phyloP scores from a whole-genome alignment of 2,797 vertebrate species.

The Sciaenops ocellatus region DNA sequence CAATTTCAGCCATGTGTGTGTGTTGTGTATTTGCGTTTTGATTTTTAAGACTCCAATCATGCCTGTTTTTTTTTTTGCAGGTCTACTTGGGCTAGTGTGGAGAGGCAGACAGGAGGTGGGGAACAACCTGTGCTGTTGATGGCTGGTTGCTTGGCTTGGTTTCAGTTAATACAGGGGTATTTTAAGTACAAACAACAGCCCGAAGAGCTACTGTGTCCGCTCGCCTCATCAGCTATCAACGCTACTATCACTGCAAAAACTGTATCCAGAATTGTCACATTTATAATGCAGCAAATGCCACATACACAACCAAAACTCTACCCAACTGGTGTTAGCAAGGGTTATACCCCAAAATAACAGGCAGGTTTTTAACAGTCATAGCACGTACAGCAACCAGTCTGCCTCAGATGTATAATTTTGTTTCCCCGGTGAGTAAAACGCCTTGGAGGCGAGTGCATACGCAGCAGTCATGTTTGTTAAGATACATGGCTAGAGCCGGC shows the following conservation, averaged over 20 bases:
- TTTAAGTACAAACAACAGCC: conserved; percentile 32
- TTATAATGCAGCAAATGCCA: conserved; percentile 33
- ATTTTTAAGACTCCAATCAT: conserved; percentile 37
- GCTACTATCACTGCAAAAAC: conserved; percentile 2
- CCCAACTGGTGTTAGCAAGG: conserved; percentile 35
- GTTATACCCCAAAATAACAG: conserved; percentile 59
- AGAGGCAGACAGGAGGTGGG: conserved; percentile 11
- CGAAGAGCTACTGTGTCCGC: background rate
- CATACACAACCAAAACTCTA: conserved; percentile 50
- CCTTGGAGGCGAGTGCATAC: conserved; percentile 80
- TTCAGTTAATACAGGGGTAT: conserved; percentile 23
- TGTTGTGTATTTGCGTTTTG: conserved; percentile 51
- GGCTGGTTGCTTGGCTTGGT: conserved; percentile 21
- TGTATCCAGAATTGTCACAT: background rate
- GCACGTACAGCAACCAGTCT: conserved; percentile 76
- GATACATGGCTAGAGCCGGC: conserved; percentile 76
- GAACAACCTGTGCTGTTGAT: conserved; percentile 35
- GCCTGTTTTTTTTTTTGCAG: conserved; percentile 24
- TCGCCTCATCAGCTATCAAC: conserved; percentile 31
- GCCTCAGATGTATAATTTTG: conserved; percentile 83
- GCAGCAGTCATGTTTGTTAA: conserved; percentile 83
- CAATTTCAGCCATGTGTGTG: conserved; percentile 61
- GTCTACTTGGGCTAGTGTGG: conserved; percentile 13
- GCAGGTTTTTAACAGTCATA: conserved; percentile 75
- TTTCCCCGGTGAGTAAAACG: conserved; percentile 81